These are phyloP conservation scores for Machaerirhynchus nigripectus DNA, from an alignment of 2,113 vertebrate species.

Conservation along the genomic window DNA sequence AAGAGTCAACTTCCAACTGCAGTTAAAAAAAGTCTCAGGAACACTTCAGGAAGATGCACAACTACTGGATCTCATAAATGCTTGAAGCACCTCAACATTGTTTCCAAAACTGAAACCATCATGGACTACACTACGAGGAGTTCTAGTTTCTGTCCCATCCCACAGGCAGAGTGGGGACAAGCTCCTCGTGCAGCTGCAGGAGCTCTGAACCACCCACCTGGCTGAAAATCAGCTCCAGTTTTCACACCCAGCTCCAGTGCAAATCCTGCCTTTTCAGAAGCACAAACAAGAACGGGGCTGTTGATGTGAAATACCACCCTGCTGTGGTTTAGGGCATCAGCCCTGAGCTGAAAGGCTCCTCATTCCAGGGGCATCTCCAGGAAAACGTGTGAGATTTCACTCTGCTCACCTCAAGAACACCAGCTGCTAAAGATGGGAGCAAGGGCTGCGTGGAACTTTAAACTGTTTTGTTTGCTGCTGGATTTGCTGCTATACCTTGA, in stretches of 20 bases:
- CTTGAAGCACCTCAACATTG: neutral
- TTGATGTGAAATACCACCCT: neutral
- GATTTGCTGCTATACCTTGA: neutral
- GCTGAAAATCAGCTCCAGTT: neutral
- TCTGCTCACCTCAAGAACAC: neutral
- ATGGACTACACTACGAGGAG: fast-evolving
- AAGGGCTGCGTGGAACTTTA: neutral
- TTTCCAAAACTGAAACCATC: neutral
- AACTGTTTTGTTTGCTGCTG: neutral
- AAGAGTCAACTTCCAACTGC: neutral
- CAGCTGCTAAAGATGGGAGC: fast-evolving
- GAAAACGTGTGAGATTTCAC: neutral
- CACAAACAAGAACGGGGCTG: neutral
- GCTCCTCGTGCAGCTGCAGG: neutral
- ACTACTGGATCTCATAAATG: neutral
- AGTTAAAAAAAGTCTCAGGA: neutral
- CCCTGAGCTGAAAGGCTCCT: neutral
- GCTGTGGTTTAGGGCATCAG: neutral
- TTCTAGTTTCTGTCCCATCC: neutral
- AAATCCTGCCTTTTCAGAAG: neutral
- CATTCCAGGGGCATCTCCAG: neutral
- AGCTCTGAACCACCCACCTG: neutral
- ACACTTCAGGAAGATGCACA: neutral
- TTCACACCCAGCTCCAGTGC: neutral
- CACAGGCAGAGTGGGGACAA: neutral